A percentile compares a stretch with the other conserved stretches of the same genome.
phyloP scores from a whole-genome alignment of 2,797 vertebrate species.

The Brotula barbata region DNA sequence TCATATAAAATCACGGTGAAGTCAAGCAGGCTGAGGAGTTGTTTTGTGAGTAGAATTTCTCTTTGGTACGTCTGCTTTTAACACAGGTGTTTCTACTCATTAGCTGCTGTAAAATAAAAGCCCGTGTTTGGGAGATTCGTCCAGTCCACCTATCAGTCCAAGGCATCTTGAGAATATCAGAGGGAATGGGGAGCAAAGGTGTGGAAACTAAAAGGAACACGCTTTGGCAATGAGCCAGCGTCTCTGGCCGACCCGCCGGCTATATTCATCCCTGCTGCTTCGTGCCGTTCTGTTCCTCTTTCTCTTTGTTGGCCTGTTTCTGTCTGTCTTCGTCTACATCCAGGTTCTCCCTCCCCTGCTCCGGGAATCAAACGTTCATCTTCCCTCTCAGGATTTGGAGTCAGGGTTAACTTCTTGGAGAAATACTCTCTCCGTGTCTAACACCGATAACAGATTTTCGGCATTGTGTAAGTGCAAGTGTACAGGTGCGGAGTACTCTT shows the following conservation, averaged over 20 bases:
- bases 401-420: constrained; percentile 37
- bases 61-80: neutral
- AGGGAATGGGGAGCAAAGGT: constrained; percentile 28
- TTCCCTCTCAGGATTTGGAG: constrained; percentile 30
- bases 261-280: constrained; percentile 32
- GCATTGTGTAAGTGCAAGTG: constrained; percentile 10
- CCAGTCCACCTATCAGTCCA: constrained; percentile 7
- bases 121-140: constrained; percentile 2
- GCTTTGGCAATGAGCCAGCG: constrained; percentile 22
- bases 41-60: constrained; percentile 14
- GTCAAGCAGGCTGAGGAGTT: neutral
- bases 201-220: constrained; percentile 37
- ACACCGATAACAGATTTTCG: constrained; percentile 43
- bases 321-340: constrained; percentile 25
- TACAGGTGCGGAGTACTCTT: constrained; percentile 53
- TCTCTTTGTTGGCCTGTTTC: constrained; percentile 9
- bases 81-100: constrained; percentile 36
- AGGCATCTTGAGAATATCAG: constrained; percentile 50
- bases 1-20: too few relatives aligned
- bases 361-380: constrained; percentile 33
- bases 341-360: constrained; percentile 30
- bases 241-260: constrained; percentile 2
- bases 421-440: constrained; percentile 28
- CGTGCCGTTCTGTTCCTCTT: constrained; percentile 25
- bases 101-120: constrained; percentile 27